These are phyloP conservation scores for Malurus splendens DNA, from an alignment of 2,797 vertebrate species.

Conservation along the genomic window DNA sequence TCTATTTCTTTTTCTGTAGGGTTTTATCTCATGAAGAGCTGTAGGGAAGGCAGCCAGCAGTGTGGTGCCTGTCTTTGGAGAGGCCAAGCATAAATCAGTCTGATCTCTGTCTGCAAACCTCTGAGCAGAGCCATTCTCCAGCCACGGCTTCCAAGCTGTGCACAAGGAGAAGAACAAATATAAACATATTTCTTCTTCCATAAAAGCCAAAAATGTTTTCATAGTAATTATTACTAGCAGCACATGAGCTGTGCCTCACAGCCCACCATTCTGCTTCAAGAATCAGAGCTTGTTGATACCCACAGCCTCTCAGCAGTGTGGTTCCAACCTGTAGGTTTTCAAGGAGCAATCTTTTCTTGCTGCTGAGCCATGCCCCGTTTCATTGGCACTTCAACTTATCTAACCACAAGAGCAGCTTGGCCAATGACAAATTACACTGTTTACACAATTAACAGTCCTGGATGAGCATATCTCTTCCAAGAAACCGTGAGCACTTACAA, in stretches of 20 bases:
- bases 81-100: background rate
- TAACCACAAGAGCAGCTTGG: background rate
- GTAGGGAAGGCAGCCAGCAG: background rate
- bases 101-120: background rate
- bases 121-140: background rate
- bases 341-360: background rate
- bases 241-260: background rate
- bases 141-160: background rate
- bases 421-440: background rate
- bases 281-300: background rate
- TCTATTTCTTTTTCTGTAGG: background rate
- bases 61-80: background rate
- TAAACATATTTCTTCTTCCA: background rate
- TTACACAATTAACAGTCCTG: background rate
- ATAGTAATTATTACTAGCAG: background rate
- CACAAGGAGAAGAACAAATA: background rate
- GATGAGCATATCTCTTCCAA: background rate
- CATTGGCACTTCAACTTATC: background rate
- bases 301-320: background rate
- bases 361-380: background rate
- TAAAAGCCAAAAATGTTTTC: background rate
- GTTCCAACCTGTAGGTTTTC: background rate
- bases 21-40: background rate
- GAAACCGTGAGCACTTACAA: background rate
- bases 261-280: background rate